Evolutionary conservation across 2,113 vertebrate genomes (phyloP).

Genomic region (Chelonoidis abingdonii): DNA sequence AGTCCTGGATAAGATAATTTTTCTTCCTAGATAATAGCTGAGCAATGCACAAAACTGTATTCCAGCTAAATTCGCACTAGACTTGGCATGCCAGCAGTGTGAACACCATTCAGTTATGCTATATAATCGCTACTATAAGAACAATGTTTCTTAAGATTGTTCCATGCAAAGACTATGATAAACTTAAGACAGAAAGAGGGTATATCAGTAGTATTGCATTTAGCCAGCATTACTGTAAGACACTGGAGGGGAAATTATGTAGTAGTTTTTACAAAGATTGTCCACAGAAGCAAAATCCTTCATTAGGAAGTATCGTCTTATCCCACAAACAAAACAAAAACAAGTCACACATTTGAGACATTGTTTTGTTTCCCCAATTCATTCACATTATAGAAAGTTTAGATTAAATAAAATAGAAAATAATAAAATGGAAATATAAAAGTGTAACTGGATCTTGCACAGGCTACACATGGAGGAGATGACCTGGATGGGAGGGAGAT

Average conservation of each 20-base stretch:
- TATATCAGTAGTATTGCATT: neutral
- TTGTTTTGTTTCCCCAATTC: neutral
- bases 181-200: neutral
- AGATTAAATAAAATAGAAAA: neutral
- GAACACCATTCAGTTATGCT: neutral
- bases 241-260: neutral
- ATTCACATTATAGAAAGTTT: accelerated
- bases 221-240: neutral
- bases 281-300: neutral
- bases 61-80: neutral
- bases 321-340: neutral
- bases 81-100: neutral
- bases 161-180: neutral
- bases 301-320: neutral
- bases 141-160: neutral
- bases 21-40: neutral
- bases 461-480: neutral
- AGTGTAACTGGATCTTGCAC: neutral
- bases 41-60: neutral
- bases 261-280: neutral
- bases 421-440: neutral
- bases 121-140: neutral
- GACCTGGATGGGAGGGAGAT: neutral
- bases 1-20: neutral
- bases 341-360: neutral